phyloP scores from a whole-genome alignment of 2,113 vertebrate genomes.

The Lepus americanus region DNA sequence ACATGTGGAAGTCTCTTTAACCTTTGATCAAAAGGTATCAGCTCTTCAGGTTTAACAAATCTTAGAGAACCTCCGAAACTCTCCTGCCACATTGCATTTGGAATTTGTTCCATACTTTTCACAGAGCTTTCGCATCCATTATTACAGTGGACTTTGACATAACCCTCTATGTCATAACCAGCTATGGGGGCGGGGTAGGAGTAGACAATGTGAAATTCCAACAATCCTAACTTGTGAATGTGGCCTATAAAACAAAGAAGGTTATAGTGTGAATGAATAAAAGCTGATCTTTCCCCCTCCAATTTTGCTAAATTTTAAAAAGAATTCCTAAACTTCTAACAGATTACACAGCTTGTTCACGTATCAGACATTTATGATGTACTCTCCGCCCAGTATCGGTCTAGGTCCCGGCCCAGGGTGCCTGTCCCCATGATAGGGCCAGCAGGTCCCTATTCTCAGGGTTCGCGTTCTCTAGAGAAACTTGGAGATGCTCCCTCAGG shows the following conservation, averaged over 20 bases:
- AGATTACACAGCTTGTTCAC: conserved; percentile 8
- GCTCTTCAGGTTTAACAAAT: neutral
- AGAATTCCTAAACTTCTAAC: neutral
- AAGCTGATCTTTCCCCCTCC: neutral
- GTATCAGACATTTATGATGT: neutral
- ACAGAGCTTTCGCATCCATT: neutral
- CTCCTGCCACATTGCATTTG: conserved; percentile 28
- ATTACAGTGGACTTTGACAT: conserved; percentile 53
- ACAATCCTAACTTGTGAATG: neutral
- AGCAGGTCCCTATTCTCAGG: neutral
- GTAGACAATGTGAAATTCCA: conserved; percentile 24
- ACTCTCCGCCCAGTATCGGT: neutral
- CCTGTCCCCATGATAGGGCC: neutral
- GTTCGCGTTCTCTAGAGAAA: neutral
- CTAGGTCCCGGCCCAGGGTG: neutral
- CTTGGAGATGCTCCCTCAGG: neutral
- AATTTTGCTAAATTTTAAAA: neutral
- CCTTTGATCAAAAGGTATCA: conserved; percentile 31
- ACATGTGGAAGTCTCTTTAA: conserved; percentile 22
- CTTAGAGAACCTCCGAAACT: neutral
- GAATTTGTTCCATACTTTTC: conserved; percentile 59
- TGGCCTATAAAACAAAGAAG: neutral
- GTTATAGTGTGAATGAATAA: neutral
- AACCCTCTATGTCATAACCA: neutral
- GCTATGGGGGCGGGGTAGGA: neutral